Conservation (phyloP, 2,888 invertebrate genomes). For the Drosophila mulleri region DNA sequence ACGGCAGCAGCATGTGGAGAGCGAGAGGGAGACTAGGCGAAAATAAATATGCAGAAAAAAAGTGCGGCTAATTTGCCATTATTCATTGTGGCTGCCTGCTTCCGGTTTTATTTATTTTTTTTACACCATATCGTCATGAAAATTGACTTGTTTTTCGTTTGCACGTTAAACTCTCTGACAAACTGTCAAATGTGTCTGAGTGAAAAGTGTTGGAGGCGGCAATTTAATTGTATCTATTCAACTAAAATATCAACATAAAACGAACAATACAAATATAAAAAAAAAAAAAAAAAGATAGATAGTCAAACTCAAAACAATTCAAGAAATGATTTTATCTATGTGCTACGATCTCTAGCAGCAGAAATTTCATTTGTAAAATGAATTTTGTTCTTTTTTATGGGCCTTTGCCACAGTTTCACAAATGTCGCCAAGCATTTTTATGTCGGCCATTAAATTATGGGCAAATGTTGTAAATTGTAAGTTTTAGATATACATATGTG, state of each 20-base stretch:
- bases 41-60: slow-evolving; percentile 31
- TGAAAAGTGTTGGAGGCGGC: slow-evolving; percentile 11
- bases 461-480: slow-evolving; percentile 10
- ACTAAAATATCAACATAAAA: neutral
- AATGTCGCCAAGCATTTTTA: slow-evolving; percentile 27
- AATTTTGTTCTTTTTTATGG: slow-evolving; percentile 13
- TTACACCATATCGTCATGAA: slow-evolving; percentile 6
- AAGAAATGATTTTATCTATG: neutral
- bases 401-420: neutral
- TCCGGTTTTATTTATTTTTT: slow-evolving; percentile 32
- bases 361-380: slow-evolving; percentile 20
- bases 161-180: slow-evolving; percentile 13
- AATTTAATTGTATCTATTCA: slow-evolving; percentile 15
- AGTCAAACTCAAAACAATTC: neutral
- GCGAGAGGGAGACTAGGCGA: neutral
- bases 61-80: slow-evolving; percentile 52
- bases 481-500: neutral
- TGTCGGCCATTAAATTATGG: slow-evolving; percentile 25
- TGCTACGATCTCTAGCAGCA: neutral
- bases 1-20: slow-evolving; percentile 1
- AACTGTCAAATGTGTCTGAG: slow-evolving; percentile 15
- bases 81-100: slow-evolving; percentile 47
- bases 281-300: neutral
- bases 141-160: slow-evolving; percentile 44
- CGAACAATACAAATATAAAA: neutral